Base-by-base conservation (phyloP, 2,888 invertebrate species). In the Plebejus anna region DNA sequence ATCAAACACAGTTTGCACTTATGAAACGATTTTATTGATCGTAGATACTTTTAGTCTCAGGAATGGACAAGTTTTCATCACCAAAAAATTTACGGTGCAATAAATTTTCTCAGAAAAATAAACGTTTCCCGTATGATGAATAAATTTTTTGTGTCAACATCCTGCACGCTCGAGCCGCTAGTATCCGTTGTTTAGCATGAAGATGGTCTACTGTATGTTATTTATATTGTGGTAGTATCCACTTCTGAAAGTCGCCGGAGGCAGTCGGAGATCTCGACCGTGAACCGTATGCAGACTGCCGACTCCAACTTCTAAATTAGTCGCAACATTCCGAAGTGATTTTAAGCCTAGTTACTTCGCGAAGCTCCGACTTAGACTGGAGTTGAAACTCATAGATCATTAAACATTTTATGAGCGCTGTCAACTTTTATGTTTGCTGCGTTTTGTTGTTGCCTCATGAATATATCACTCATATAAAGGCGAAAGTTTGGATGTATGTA, bases 181-280 rank as follows among this genome's bases (percentile, higher is more conserved):
- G 13, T 51, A 13, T 11, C 16, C 16, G 4, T 55, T 51, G 51
- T 13, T 4, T 51, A 51, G 51, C 55, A 55, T 55, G 4, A 11
- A 13, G 11, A 16, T 55, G 16, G 51, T 16, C 55, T 55, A 55
- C 55, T 55, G 4, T 55, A 55, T 13, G 51, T 51, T 51, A 51
- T 51, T 13, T 55, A 55, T 4, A 55, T 4, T 55, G 16, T 55
- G 55, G 1, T 13, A 51, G 51, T 51, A 13, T 59, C 76, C 76
- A 76, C 76, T 73, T 76, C 76, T 61, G 72, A 76, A 76, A 76
- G 76, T 59, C 57, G 76, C 76, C 72, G n/a, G 72, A 57, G 76
- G 76, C 76, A 59, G 76, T 61, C 76, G 59, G 71, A 59, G 57
- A 42, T 42, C 59, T 72, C 76, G 76, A 76, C 76, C 76, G 71